Evolutionary conservation across 2,797 vertebrate genomes (phyloP), one percentile per base, ranked within the genome.

Genomic region (Fratercula arctica): DNA sequence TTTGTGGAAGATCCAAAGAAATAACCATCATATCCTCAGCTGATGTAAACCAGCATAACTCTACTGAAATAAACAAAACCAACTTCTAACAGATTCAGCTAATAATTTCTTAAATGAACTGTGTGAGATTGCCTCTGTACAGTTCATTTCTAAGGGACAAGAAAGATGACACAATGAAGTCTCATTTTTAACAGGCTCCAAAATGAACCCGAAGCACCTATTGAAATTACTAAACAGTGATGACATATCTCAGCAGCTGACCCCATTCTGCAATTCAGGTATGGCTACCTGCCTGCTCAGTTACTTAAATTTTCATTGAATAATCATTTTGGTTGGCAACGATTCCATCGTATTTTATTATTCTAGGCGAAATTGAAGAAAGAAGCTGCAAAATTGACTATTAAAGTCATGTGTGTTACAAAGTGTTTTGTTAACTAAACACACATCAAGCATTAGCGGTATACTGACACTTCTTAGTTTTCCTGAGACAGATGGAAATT

Each of bases 361-460:
- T 59, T 90, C 10, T 48, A 54, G 54, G 37, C 20, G 85, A 59
- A 37, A 51, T 67, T 39, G 41, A 74, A 59, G 23, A n/a, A 89
- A 87, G 75, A 28, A 83, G 39, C 13, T 85, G 87, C 75, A 92
- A 69, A 54, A 63, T 45, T 61, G 31, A 10, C 66, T 41, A 8
- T 78, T 89, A 35, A 13, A 57, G 41, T 79, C 66, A 88, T 41
- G 45, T 28, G 56, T 56, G 78, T 80, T 69, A 61, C 41, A 45
- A 87, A 94, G 66, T 33, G 28, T 70, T 94, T 73, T 66, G 64
- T 54, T 88, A 82, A 61, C 50, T 57, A 81, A 92, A 67, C 28
- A 35, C 29, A n/a, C 6, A 61, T 68, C 60, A 74, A 23, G 76
- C 41, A 31, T 28, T 20, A 33, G 45, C 82, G 21, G 80, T 60